Evolutionary conservation across 2,113 vertebrate genomes (phyloP).

Genomic region (Lepus timidus): DNA sequence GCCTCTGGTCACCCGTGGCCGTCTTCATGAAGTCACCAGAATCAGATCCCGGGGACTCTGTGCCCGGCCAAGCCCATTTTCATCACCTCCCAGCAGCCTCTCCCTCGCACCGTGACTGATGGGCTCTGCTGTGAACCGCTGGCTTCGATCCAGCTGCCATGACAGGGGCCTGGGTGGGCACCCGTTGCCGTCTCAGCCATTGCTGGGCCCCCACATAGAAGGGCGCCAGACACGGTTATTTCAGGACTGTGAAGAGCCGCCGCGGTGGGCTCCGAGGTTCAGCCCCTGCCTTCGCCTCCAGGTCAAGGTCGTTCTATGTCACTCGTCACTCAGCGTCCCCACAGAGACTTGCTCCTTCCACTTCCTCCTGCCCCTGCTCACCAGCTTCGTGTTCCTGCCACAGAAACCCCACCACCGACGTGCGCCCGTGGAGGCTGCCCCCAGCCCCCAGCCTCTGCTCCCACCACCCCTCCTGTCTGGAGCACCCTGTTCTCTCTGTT

Average conservation of each 20-base stretch:
- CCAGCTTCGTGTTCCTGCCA: neutral
- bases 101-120: too few species aligned
- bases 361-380: neutral
- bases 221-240: too few species aligned
- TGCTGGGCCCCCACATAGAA: too few species aligned
- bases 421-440: fast-evolving
- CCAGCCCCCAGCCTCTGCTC: neutral
- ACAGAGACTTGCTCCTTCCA: fast-evolving
- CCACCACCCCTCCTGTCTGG: neutral
- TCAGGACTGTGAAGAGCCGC: neutral
- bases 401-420: neutral
- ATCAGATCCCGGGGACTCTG: too few species aligned
- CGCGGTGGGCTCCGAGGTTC: neutral
- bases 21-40: too few species aligned
- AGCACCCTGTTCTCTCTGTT: neutral
- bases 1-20: too few species aligned
- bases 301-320: neutral
- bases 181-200: too few species aligned
- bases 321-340: neutral
- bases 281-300: neutral
- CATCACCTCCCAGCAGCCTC: too few species aligned
- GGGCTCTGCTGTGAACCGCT: too few species aligned
- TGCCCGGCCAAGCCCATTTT: too few species aligned
- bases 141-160: too few species aligned
- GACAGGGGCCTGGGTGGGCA: too few species aligned